Base-by-base conservation (phyloP, 1,140 invertebrate genomes). In the Drosophila subobscura region DNA sequence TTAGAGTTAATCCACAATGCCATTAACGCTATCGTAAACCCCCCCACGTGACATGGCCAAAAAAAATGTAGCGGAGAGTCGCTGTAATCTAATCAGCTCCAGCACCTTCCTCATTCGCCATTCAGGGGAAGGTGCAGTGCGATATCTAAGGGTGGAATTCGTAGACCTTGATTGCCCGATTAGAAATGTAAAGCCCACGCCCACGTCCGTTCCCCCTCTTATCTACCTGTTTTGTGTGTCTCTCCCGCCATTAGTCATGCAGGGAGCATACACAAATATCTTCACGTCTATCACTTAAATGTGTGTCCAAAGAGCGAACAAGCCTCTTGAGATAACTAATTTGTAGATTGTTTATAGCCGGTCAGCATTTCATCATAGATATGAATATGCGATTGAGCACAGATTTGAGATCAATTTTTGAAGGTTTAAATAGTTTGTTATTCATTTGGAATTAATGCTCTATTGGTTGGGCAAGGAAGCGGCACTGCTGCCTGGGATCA, bases 31-130 rank as follows among this genome's bases (percentile, higher is more conserved):
- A 14, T 29, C 29, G 20, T 41, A 64, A 29, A 29, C 42, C 7
- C 10, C 7, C 33, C 33, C 29, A 1, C 29, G 8, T 23, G 44
- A 49, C 27, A 59, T 29, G 65, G 65, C 12, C n/a, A 55, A n/a
- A 3, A 52, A 20, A 33, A 20, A 20, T 20, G 16, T 20, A 41
- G n/a, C 5, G 27, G 7, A 40, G 25, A 7, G 27, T 3, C 33
- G 8, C 42, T 61, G 16, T 20, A 79, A 71, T 83, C 80, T 85
- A 65, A 85, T 83, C 79, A 46, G 44, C 29, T 25, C 6, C 27
- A 33, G 33, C 33, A 45, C 41, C 37, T 59, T 29, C 6, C 7
- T 10, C 12, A 42, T n/a, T 55, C 29, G 44, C 20, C 29, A 27
- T 53, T 25, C 20, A 45, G 10, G 12, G 23, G 8, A 27, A 55